phyloP scores from a whole-genome alignment of 64 coral and sea anemone genomes.

The Stylophora pistillata region DNA sequence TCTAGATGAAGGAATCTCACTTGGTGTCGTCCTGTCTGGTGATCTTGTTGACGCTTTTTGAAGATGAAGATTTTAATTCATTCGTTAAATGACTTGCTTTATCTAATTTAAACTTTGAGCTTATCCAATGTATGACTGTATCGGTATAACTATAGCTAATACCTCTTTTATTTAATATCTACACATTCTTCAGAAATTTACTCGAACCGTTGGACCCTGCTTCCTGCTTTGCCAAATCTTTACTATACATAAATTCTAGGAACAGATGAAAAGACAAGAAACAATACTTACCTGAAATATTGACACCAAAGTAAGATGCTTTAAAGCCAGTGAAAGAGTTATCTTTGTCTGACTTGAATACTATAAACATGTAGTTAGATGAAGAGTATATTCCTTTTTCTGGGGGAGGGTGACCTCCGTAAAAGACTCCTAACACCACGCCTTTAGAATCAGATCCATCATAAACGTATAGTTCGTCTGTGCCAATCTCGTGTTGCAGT shows the following conservation, averaged over 20 bases:
- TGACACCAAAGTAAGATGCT: slow-evolving; percentile 18
- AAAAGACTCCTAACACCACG: slow-evolving; percentile 29
- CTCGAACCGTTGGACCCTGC: too few relatives aligned
- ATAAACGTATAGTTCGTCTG: slow-evolving; percentile 47
- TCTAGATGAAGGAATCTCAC: too few relatives aligned
- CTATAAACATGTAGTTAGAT: slow-evolving; percentile 44
- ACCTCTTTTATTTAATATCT: too few relatives aligned
- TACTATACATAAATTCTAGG: too few relatives aligned
- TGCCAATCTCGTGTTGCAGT: slow-evolving; percentile 11
- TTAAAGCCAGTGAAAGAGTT: slow-evolving; percentile 30
- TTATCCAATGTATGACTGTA: too few relatives aligned
- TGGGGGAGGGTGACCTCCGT: slow-evolving; percentile 37
- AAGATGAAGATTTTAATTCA: too few relatives aligned
- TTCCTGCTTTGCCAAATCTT: too few relatives aligned
- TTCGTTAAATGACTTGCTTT: too few relatives aligned
- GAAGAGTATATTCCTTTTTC: slow-evolving; percentile 40
- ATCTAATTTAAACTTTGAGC: too few relatives aligned
- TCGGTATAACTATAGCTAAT: too few relatives aligned
- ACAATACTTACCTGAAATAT: not conserved
- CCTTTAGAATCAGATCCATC: slow-evolving; percentile 44
- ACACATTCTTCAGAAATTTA: too few relatives aligned
- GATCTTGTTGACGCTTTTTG: not conserved
- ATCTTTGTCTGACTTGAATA: slow-evolving; percentile 51
- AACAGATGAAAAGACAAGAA: not conserved
- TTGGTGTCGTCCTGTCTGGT: not conserved